Evolutionary conservation across 1,140 invertebrate genomes (phyloP), one percentile per base, ranked within the genome.

Genomic region (Drosophila elegans): DNA sequence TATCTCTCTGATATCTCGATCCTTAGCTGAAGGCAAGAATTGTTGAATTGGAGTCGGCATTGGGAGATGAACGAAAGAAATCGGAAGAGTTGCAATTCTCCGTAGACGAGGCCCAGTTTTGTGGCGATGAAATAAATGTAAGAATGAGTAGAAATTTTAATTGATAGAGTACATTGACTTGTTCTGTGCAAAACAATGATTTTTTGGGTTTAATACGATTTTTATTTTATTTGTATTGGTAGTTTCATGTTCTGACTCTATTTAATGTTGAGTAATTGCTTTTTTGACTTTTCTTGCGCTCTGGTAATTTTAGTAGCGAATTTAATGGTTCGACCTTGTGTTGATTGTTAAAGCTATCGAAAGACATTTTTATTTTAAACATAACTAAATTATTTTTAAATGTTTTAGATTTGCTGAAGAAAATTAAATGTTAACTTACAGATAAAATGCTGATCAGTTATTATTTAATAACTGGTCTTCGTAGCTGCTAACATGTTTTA

Each of bases 61-160:
- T 98, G 72, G 97, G 98, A 72, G 97, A 98, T 78, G 97, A 98
- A 80, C 95, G 94, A 84, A 95, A 96, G 83, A 98, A 97, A 93
- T 94, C 96, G 10, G 98, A 99, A 93, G 98, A 99, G 93, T 93
- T 98, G 48, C 95, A 97, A 88, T 99, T 99, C 91, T 95, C 96
- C 41, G 95, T 97, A 68, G 98, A 99, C 93, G 98, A 99, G 93
- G 97, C 97, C 80, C 96, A 94, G 32, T 95, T 97, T 76, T 94
- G 93, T 82, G 96, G 96, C 93, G 94, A 95, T 80, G 96, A 97
- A 88, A 94, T 97, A 91, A 96, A 97, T 95, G 97, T 97, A 94
- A 92, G 91, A 74, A 12, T 3, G 2, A 29, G 34, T 16, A 16
- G 7, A 36, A 9, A 6, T 36, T 2, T n/a, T 3, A 48, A 16